Base-by-base conservation (phyloP, 2,113 vertebrate species). In the Paratilapia polleni region DNA sequence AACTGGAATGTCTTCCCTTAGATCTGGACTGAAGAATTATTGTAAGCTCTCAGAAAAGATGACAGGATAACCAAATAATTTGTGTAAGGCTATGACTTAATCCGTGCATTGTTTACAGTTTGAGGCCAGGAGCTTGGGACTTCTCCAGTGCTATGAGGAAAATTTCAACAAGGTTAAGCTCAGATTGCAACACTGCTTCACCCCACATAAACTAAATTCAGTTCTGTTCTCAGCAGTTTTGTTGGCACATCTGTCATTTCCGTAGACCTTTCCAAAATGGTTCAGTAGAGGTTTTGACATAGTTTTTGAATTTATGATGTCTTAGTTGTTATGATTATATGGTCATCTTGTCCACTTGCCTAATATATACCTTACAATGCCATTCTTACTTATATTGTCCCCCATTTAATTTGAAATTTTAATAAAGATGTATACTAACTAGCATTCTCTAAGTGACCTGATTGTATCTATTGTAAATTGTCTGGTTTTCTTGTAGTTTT, bases 51-150 rank as follows among this genome's bases (percentile, higher is more conserved):
- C 49, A 75, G 82, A 73, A 81, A 84, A 88, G 85, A 91, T 91
- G 87, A 90, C 90, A 92, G 88, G 91, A 89, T 82, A 90, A 82
- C 79, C 76, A 94, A 91, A 91, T 92, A 82, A 91, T 89, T 80
- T 87, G 83, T 92, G 79, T 89, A 70, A 82, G 77, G 83, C 73
- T 75, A 78, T 87, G 85, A 90, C 89, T 90, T 88, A 89, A 92
- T 83, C 81, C 57, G 2, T 84, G 81, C 38, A 20, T 90, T 88
- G 88, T 91, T 90, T 90, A 93, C 34, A 91, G 74, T 87, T 66
- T 88, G 88, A 85, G 83, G 85, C 85, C 88, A 78, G 74, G 74
- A 81, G 78, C 22, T 81, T 61, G 84, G 86, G 86, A 78, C 70
- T 58, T 52, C 36, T 88, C 88, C 82, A 87, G 52, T 57, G 24